Percentiles rank a stretch among this genome's conserved stretches.
Conservation (phyloP, 1,140 invertebrate genomes). For the Doryteuthis pealeii region DNA sequence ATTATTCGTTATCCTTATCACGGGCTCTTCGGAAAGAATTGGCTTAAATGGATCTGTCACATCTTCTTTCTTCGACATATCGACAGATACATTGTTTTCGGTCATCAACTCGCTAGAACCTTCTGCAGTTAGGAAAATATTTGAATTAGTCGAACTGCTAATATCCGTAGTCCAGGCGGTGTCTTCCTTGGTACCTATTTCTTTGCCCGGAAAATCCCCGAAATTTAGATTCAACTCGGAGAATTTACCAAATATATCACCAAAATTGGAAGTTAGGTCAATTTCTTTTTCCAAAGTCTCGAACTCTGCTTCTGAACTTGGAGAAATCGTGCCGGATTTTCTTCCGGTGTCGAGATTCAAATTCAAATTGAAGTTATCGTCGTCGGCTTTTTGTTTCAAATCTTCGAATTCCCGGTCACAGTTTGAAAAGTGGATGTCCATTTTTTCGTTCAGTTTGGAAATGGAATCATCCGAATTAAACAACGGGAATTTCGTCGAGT, state of each 20-base stretch:
- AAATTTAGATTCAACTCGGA: background rate
- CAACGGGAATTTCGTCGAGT: too few relatives aligned
- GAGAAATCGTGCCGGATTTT: background rate
- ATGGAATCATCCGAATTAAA: background rate
- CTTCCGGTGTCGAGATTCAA: background rate
- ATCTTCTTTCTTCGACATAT: too few relatives aligned
- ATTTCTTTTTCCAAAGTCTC: background rate
- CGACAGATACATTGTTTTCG: too few relatives aligned
- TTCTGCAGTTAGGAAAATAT: too few relatives aligned
- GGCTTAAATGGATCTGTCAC: too few relatives aligned
- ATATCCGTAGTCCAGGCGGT: too few relatives aligned
- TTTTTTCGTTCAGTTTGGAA: background rate
- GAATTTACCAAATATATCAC: background rate
- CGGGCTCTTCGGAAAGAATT: too few relatives aligned
- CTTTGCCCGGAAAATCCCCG: too few relatives aligned
- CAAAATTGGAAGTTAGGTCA: background rate
- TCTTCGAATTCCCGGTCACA: background rate
- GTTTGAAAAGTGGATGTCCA: background rate
- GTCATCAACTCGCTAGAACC: too few relatives aligned
- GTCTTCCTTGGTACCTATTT: too few relatives aligned
- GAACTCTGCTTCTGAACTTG: background rate
- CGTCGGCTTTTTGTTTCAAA: constrained; percentile 2
- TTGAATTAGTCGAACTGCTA: too few relatives aligned
- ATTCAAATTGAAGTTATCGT: background rate
- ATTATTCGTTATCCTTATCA: too few relatives aligned